phyloP scores from a whole-genome alignment of 2,797 vertebrate genomes.

The Prunella strophiata region DNA sequence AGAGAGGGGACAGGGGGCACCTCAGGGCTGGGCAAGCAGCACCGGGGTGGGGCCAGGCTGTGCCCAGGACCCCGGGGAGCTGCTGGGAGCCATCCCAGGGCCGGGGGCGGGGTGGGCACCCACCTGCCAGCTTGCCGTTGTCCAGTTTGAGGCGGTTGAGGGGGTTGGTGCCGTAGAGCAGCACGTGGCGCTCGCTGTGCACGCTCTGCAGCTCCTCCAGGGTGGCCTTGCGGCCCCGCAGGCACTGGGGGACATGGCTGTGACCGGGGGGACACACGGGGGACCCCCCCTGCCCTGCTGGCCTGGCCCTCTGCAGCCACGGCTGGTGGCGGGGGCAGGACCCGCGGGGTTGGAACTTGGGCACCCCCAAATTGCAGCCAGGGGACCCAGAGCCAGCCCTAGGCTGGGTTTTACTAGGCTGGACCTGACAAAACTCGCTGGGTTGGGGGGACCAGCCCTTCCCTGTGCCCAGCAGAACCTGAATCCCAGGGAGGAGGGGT shows the following conservation, averaged over 20 bases:
- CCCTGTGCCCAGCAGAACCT: background rate
- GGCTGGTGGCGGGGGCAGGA: no score
- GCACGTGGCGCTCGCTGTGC: conserved; percentile 89
- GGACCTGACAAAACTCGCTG: background rate
- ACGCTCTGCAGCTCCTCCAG: conserved; percentile 95
- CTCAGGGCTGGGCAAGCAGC: background rate
- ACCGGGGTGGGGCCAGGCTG: rapidly evolving
- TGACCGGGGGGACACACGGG: rapidly evolving
- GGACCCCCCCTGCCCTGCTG: background rate
- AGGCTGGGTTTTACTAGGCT: background rate
- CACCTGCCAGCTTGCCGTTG: conserved; percentile 93
- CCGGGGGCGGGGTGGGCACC: rapidly evolving
- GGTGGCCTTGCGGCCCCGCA: conserved; percentile 92
- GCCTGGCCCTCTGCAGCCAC: rapidly evolving
- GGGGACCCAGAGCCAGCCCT: background rate
- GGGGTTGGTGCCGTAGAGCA: conserved; percentile 96
- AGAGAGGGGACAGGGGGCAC: background rate
- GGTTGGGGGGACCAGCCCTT: background rate
- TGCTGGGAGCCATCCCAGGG: no score
- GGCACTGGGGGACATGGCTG: conserved; percentile 78
- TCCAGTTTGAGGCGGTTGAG: conserved; percentile 96
- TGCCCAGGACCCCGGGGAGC: background rate
- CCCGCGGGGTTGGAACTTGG: rapidly evolving
- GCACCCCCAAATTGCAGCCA: rapidly evolving
- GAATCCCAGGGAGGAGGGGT: no score